Conservation (phyloP, 2,888 invertebrate species). For the Dryadula phaetusa region DNA sequence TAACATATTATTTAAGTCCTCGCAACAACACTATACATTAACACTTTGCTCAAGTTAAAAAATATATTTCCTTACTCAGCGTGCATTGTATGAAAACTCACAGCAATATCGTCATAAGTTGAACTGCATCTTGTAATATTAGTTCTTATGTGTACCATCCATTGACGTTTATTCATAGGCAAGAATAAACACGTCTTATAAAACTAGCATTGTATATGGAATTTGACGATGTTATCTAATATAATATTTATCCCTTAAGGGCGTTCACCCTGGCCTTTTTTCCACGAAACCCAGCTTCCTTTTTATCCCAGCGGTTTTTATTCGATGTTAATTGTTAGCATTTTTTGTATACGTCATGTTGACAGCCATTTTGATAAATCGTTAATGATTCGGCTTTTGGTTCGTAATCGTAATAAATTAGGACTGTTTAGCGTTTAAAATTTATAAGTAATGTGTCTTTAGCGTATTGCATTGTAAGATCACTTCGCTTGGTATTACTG, state of each 20-base stretch:
- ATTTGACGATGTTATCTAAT: constrained; percentile 45
- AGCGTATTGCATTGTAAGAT: constrained; percentile 6
- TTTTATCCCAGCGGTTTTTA: constrained; percentile 62
- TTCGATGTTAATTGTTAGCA: constrained; percentile 71
- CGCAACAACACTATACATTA: constrained; percentile 6
- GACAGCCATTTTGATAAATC: constrained; percentile 73
- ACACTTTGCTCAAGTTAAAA: background rate
- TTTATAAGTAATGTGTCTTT: constrained; percentile 24
- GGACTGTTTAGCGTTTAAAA: constrained; percentile 36
- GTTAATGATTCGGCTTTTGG: constrained; percentile 53
- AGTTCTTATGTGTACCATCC: constrained; percentile 25
- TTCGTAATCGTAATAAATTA: constrained; percentile 40
- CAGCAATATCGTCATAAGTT: background rate
- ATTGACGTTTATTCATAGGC: constrained; percentile 28
- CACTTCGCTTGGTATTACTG: background rate
- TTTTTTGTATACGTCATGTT: constrained; percentile 61
- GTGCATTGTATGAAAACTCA: background rate
- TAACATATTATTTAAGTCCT: constrained; percentile 39
- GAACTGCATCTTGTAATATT: background rate
- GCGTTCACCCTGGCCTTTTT: constrained; percentile 73
- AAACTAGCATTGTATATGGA: constrained; percentile 53
- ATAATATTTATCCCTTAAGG: constrained; percentile 60
- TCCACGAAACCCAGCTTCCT: constrained; percentile 66
- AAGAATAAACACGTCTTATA: constrained; percentile 1
- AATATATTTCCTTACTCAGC: background rate